A percentile compares a stretch with the other conserved stretches of the same genome.
phyloP scores from a whole-genome alignment of 2,113 vertebrate species.

The Ceuthmochares aereus region DNA sequence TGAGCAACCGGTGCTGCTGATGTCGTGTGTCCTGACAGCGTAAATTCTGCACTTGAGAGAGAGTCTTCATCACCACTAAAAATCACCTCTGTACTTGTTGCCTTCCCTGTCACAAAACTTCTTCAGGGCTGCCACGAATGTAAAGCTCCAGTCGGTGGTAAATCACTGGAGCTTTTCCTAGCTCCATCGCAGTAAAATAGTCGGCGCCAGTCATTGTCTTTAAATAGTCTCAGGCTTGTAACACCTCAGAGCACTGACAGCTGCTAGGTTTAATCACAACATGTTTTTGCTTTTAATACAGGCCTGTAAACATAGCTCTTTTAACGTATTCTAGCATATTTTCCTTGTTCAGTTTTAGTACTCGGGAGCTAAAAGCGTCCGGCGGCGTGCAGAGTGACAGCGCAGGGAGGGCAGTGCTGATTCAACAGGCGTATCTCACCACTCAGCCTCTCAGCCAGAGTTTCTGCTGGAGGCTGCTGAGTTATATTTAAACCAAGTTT shows the following conservation, averaged over 20 bases:
- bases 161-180: background rate
- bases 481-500: constrained; percentile 50
- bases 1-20: background rate
- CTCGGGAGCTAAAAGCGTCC: background rate
- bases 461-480: background rate
- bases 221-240: constrained; percentile 54
- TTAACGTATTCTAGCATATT: background rate
- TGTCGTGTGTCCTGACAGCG: fast-evolving
- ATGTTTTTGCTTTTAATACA: background rate
- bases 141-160: background rate
- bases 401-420: background rate
- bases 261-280: constrained; percentile 2
- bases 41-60: background rate
- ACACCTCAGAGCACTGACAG: constrained; percentile 40
- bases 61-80: background rate
- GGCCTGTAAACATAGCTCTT: background rate
- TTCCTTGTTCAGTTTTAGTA: background rate
- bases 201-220: constrained; percentile 45
- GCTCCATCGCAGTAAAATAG: background rate
- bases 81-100: background rate
- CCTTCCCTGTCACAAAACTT: background rate
- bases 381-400: background rate
- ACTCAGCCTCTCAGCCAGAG: background rate
- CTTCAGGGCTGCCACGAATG: background rate
- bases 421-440: background rate